Percentiles rank a stretch among this genome's conserved stretches.
Evolutionary conservation across 2,888 invertebrate species (phyloP).

Genomic region (Thyatira batis): DNA sequence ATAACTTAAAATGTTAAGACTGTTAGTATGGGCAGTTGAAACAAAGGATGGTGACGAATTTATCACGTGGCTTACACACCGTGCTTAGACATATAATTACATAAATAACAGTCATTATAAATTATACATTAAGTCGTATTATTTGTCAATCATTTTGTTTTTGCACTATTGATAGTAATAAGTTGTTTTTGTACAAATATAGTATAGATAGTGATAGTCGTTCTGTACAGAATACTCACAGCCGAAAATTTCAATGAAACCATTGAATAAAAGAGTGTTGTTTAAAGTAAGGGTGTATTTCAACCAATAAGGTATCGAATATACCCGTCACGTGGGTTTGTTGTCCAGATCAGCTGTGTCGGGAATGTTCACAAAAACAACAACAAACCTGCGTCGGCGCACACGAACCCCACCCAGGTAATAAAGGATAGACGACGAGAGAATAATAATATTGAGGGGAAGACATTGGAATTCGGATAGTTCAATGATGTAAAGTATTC

Average conservation of each 20-base stretch:
- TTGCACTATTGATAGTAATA: too few relatives aligned
- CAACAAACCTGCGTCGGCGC: slow-evolving; percentile 54
- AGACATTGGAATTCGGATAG: slow-evolving; percentile 24
- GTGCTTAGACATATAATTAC: too few relatives aligned
- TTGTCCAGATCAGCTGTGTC: slow-evolving; percentile 70
- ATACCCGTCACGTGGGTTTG: slow-evolving; percentile 48
- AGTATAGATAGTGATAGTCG: too few relatives aligned
- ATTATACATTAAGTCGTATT: not conserved
- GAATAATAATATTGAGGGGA: slow-evolving; percentile 31
- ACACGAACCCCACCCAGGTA: slow-evolving; percentile 52
- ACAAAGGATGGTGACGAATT: not conserved
- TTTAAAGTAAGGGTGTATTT: slow-evolving; percentile 39
- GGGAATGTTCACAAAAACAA: slow-evolving; percentile 65
- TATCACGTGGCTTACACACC: not conserved
- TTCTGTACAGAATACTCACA: too few relatives aligned
- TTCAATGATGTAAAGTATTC: slow-evolving; percentile 5
- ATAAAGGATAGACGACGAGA: slow-evolving; percentile 29
- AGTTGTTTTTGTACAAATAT: too few relatives aligned
- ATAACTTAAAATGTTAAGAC: too few relatives aligned
- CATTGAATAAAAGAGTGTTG: slow-evolving; percentile 4
- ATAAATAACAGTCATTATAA: not conserved
- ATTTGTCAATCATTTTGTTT: too few relatives aligned
- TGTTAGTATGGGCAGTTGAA: not conserved
- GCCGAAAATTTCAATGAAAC: not conserved
- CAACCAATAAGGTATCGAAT: slow-evolving; percentile 40